These are phyloP conservation scores for Nasonia giraulti DNA, from an alignment of 1,140 invertebrate genomes.

Conservation along the genomic window DNA sequence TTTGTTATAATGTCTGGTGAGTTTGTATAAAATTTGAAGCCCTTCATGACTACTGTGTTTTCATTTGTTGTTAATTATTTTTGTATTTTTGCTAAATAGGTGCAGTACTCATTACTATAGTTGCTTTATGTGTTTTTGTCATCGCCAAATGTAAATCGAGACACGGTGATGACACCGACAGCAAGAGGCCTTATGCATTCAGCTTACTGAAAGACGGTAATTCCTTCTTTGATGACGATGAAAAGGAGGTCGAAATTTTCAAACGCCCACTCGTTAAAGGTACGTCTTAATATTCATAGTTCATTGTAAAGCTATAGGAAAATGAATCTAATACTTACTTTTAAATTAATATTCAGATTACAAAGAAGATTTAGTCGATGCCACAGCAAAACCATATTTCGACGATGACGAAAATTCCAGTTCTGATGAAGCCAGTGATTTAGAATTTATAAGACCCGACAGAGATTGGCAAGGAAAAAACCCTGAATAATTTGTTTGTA, in stretches of 20 bases:
- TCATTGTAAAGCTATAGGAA: not conserved
- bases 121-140: conserved; percentile 61
- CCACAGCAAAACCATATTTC: conserved; percentile 70
- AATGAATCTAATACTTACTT: conserved; percentile 18
- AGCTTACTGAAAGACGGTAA: conserved; percentile 68
- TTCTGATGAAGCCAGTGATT: conserved; percentile 69
- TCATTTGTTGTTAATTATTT: not conserved
- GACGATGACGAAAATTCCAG: conserved; percentile 65
- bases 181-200: conserved; percentile 69
- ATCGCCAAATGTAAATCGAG: conserved; percentile 67
- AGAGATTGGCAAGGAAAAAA: conserved; percentile 52
- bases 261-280: conserved; percentile 69
- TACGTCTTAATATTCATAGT: conserved; percentile 12
- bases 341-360: conserved; percentile 34
- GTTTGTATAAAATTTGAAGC: conserved; percentile 42
- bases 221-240: conserved; percentile 76
- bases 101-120: conserved; percentile 58
- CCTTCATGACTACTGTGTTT: conserved; percentile 41
- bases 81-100: conserved; percentile 58
- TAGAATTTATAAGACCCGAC: conserved; percentile 73
- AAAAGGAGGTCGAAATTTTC: conserved; percentile 80
- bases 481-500: not conserved
- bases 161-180: conserved; percentile 65
- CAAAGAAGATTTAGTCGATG: conserved; percentile 55
- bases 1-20: conserved; percentile 84